Conservation (phyloP, 2,888 invertebrate genomes). For the Girardia tigrina region DNA sequence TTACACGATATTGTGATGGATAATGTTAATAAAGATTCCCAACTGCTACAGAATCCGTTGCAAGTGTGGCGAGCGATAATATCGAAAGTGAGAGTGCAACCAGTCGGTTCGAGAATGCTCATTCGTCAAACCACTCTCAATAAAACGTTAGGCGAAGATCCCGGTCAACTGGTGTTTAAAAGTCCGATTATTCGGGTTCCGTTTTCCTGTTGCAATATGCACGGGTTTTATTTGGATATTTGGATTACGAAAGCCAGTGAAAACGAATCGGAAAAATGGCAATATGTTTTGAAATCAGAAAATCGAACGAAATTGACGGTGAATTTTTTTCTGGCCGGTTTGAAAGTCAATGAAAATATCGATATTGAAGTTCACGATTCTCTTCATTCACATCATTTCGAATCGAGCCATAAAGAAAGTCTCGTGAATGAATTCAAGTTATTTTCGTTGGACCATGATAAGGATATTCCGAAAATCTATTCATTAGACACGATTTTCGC, state of each 20-base stretch:
- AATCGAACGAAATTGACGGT: conserved; percentile 13
- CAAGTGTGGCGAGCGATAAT: conserved; percentile 19
- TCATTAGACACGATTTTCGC: conserved; percentile 1
- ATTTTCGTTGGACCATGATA: neutral
- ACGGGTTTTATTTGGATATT: neutral
- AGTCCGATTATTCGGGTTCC: conserved; percentile 27
- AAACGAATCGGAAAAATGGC: neutral
- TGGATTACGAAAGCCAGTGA: neutral
- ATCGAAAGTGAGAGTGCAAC: neutral
- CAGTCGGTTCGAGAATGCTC: conserved; percentile 18
- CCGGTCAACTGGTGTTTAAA: neutral
- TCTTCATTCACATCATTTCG: conserved; percentile 16
- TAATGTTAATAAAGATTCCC: neutral
- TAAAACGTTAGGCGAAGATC: neutral
- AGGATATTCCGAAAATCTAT: neutral
- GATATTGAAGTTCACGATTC: conserved; percentile 21
- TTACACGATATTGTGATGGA: conserved; percentile 27
- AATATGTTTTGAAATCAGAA: conserved; percentile 21
- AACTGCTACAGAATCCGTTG: neutral
- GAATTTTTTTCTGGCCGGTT: neutral
- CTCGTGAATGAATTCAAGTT: neutral
- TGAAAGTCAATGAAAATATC: conserved; percentile 2
- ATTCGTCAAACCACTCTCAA: conserved; percentile 20
- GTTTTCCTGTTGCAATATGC: neutral
- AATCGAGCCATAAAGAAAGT: conserved; percentile 15